Evolutionary conservation across 2,113 vertebrate species (phyloP), one percentile per base, ranked within the genome.

Genomic region (human): DNA sequence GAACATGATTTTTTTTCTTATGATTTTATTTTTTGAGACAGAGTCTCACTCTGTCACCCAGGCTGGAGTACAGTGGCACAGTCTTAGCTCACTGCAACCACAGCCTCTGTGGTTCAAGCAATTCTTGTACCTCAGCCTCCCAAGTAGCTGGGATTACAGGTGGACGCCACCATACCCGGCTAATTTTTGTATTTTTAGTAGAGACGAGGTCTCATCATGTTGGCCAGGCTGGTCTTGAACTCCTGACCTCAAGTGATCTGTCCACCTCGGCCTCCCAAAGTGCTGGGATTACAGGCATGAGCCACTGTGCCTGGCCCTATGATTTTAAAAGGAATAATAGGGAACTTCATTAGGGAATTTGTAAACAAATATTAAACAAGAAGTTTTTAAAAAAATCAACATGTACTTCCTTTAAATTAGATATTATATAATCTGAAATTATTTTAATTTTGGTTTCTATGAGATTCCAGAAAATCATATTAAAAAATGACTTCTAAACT

Each of bases 371-470:
- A 7, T 73, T n/a, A 93, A 20, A 27, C 11, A 96, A 92, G 22
- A 59, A 86, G 43, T 75, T n/a, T n/a, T 64, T 32, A 0, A 73
- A 38, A 90, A 96, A 81, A 59, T 38, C 25, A 94, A 64, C 48
- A 94, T 82, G 70, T 8, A 81, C 38, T 93, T 73, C 38, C 38
- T 83, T 93, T 84, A 78, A 89, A 48, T 85, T 81, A 68, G 75
- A 79, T 8, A 84, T 86, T 64, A 79, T 40, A n/a, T 82, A 52
- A 72, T 20, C 68, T 86, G 18, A 92, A 79, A 84, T 86, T 52
- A 95, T 76, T 64, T 95, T 89, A 93, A 92, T 83, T 84, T 86
- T 73, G 43, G 32, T 90, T 97, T 97, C 40, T 95, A 4, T 85
- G 43, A 75, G 82, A 89, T 52, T 95, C 95, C 76, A 93, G 64